Conservation (phyloP, 2,113 vertebrate genomes). For the Epinephelus cyanopodus region DNA sequence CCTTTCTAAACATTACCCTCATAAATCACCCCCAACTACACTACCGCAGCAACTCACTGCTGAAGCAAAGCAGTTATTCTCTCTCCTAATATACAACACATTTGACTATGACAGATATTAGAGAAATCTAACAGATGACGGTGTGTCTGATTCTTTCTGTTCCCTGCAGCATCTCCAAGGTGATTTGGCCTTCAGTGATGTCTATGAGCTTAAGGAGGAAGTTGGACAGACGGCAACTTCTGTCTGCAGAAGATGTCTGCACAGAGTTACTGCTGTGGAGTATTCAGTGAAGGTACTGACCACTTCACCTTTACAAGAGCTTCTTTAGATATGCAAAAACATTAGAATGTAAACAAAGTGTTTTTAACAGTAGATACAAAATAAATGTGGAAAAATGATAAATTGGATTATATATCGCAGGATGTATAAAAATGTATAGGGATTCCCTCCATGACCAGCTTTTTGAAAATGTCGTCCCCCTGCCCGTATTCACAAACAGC, state of each 20-base stretch:
- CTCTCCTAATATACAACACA: background rate
- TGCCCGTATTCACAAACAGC: too few relatives aligned
- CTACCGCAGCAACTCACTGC: background rate
- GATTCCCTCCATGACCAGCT: too few relatives aligned
- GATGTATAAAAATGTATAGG: too few relatives aligned
- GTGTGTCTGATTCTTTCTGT: constrained; percentile 17
- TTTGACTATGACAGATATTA: background rate
- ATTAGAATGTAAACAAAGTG: background rate
- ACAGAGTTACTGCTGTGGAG: constrained; percentile 92
- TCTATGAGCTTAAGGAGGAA: constrained; percentile 95
- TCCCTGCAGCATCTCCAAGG: constrained; percentile 90
- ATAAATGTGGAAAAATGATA: too few relatives aligned
- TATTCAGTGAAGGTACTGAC: constrained; percentile 93
- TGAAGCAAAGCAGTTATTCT: background rate
- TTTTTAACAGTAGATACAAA: background rate
- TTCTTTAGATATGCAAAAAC: background rate
- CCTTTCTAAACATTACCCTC: constrained; percentile 15
- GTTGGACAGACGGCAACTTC: constrained; percentile 90
- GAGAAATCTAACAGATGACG: background rate
- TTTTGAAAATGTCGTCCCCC: too few relatives aligned
- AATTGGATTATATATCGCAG: too few relatives aligned
- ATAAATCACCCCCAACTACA: constrained; percentile 19
- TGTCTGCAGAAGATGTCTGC: constrained; percentile 91
- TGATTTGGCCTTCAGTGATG: constrained; percentile 91
- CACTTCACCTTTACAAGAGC: background rate